phyloP scores from a whole-genome alignment of 2,888 invertebrate genomes.

The Cosmia pyralina region DNA sequence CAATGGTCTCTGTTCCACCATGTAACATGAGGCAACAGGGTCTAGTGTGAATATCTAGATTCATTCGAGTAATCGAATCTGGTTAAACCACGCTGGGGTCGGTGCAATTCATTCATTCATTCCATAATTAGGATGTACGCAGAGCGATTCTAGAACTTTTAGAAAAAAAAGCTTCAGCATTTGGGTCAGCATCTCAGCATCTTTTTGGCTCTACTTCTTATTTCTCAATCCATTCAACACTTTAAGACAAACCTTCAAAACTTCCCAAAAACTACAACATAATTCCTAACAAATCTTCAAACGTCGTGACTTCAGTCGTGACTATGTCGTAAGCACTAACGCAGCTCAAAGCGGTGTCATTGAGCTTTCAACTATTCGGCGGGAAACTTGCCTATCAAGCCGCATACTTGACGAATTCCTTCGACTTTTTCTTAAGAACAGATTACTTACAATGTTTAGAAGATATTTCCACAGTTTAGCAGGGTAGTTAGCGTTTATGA shows the following conservation, averaged over 20 bases:
- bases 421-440: slow-evolving; percentile 56
- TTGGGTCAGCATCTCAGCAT: background rate
- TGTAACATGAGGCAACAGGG: too few species aligned
- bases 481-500: slow-evolving; percentile 18
- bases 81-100: too few species aligned
- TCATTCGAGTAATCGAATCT: too few species aligned
- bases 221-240: background rate
- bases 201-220: background rate
- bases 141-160: too few species aligned
- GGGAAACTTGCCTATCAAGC: slow-evolving; percentile 61
- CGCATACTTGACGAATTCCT: slow-evolving; percentile 60
- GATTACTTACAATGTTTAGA: slow-evolving; percentile 54
- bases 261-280: background rate
- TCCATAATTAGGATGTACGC: too few species aligned
- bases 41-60: too few species aligned
- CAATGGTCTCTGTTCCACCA: too few species aligned
- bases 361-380: slow-evolving; percentile 84
- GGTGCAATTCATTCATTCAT: too few species aligned
- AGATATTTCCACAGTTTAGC: slow-evolving; percentile 38
- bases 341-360: slow-evolving; percentile 76
- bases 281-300: background rate
- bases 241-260: background rate
- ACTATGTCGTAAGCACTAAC: slow-evolving; percentile 66
- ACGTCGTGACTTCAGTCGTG: background rate
- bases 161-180: too few species aligned